These are phyloP conservation scores for Drosophila rellima DNA, from an alignment of 2,888 invertebrate genomes.

Conservation along the genomic window DNA sequence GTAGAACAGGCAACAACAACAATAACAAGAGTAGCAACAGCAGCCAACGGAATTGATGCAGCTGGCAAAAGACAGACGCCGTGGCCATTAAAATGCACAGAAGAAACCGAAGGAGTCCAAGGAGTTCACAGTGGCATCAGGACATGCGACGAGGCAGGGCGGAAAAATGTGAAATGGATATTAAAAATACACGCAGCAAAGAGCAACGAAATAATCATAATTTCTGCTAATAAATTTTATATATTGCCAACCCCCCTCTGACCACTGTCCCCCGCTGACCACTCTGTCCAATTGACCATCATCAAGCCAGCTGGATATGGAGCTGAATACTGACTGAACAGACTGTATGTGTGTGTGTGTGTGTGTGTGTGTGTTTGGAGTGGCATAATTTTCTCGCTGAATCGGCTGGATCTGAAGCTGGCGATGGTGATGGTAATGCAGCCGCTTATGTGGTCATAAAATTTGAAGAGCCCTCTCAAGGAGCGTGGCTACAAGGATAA, in stretches of 20 bases:
- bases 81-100: conserved; percentile 76
- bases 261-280: conserved; percentile 19
- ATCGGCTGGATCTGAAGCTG: conserved; percentile 56
- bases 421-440: conserved; percentile 55
- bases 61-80: conserved; percentile 68
- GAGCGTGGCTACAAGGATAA: conserved; percentile 33
- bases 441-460: conserved; percentile 75
- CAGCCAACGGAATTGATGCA: conserved; percentile 70
- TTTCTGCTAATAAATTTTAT: conserved; percentile 82
- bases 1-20: conserved; percentile 15
- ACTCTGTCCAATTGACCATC: not conserved
- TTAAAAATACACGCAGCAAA: conserved; percentile 77
- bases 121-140: conserved; percentile 2
- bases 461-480: conserved; percentile 60
- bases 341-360: conserved; percentile 5
- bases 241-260: conserved; percentile 61
- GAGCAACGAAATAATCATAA: conserved; percentile 80
- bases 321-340: too few relatives aligned
- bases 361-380: conserved; percentile 1
- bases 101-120: conserved; percentile 17
- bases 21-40: conserved; percentile 20
- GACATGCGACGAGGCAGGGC: not conserved
- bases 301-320: conserved; percentile 9
- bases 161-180: conserved; percentile 69
- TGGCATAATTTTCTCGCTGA: conserved; percentile 64